phyloP scores from a whole-genome alignment of 2,888 invertebrate genomes.

The Nymphalis polychloros region DNA sequence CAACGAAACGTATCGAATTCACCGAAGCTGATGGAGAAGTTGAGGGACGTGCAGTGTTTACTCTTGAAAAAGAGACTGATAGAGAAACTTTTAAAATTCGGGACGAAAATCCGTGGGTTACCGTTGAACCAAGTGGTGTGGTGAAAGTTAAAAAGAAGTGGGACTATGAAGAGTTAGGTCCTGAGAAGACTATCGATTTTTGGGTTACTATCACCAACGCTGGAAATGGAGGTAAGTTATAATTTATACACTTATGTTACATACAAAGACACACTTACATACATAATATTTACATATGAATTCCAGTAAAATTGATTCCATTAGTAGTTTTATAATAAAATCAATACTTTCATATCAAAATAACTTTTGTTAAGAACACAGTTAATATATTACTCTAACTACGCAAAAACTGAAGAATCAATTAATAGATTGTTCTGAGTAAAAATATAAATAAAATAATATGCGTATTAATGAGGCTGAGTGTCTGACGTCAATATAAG shows the following conservation, averaged over 20 bases:
- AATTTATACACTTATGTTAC: not conserved
- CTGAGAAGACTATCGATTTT: slow-evolving; percentile 97
- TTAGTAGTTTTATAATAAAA: too few relatives aligned
- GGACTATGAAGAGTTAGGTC: slow-evolving; percentile 97
- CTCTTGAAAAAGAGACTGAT: slow-evolving; percentile 94
- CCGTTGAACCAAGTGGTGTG: slow-evolving; percentile 94
- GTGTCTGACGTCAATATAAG: too few relatives aligned
- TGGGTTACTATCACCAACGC: slow-evolving; percentile 97
- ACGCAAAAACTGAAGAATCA: too few relatives aligned
- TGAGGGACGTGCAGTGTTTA: slow-evolving; percentile 93
- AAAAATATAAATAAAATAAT: too few relatives aligned
- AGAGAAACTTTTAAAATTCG: slow-evolving; percentile 96
- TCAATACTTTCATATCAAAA: too few relatives aligned
- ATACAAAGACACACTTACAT: too few relatives aligned
- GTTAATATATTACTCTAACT: too few relatives aligned
- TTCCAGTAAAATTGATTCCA: not conserved
- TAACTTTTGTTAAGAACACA: too few relatives aligned
- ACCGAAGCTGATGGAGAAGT: slow-evolving; percentile 94
- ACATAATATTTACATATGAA: not conserved
- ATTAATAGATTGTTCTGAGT: too few relatives aligned
- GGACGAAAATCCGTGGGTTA: slow-evolving; percentile 97
- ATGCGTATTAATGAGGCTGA: too few relatives aligned
- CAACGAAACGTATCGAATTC: slow-evolving; percentile 96
- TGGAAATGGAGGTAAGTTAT: slow-evolving; percentile 91
- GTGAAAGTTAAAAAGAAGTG: slow-evolving; percentile 97